A percentile compares a stretch with the other conserved stretches of the same genome.
Conservation (phyloP, 1,140 invertebrate species). For the Musca vetustissima region DNA sequence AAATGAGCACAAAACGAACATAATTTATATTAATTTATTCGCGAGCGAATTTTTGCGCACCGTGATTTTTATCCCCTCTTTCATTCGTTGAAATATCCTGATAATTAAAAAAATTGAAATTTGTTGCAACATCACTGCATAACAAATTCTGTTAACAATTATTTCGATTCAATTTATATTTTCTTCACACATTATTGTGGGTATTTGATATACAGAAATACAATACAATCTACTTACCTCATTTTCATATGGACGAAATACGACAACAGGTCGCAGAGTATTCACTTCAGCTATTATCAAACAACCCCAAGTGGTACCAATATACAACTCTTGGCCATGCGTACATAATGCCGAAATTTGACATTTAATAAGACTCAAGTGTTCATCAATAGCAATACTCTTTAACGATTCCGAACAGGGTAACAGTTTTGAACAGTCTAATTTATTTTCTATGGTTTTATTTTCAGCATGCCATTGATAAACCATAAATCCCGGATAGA, state of each 20-base stretch:
- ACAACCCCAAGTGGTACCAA: slow-evolving; percentile 91
- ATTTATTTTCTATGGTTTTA: slow-evolving; percentile 71
- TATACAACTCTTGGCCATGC: slow-evolving; percentile 72
- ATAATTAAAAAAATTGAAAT: too few relatives aligned
- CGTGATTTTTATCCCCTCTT: too few relatives aligned
- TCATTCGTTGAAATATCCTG: too few relatives aligned
- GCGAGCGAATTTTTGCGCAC: too few relatives aligned
- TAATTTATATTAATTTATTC: too few relatives aligned
- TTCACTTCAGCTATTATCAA: slow-evolving; percentile 81
- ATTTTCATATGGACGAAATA: slow-evolving; percentile 87
- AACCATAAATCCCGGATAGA: slow-evolving; percentile 77
- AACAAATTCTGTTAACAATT: too few relatives aligned
- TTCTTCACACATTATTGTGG: too few relatives aligned
- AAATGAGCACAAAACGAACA: too few relatives aligned
- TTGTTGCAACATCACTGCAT: not conserved
- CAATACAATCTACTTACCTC: slow-evolving; percentile 61
- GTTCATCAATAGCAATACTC: slow-evolving; percentile 88
- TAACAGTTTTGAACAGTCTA: slow-evolving; percentile 89
- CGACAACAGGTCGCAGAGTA: slow-evolving; percentile 80
- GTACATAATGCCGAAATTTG: slow-evolving; percentile 81
- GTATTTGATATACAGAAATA: not conserved
- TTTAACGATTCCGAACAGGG: slow-evolving; percentile 90
- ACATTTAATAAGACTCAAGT: slow-evolving; percentile 75
- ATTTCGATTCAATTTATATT: too few relatives aligned
- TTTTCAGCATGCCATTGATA: slow-evolving; percentile 78